phyloP scores from a whole-genome alignment of 2,888 invertebrate genomes.

The Trachelus troglodyta region DNA sequence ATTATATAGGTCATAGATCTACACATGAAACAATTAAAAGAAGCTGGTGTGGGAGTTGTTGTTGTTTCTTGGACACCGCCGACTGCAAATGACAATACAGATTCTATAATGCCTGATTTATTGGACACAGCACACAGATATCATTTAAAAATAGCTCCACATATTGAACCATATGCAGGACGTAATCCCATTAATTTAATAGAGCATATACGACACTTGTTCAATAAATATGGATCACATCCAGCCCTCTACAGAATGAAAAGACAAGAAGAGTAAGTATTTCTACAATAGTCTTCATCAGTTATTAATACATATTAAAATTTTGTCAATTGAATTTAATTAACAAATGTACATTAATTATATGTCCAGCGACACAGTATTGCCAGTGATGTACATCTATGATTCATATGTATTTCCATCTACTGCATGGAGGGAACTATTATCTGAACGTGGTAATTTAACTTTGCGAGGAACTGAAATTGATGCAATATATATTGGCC shows the following conservation, averaged over 20 bases:
- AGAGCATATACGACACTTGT: constrained; percentile 66
- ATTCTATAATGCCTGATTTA: constrained; percentile 61
- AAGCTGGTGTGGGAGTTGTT: constrained; percentile 72
- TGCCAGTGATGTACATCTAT: constrained; percentile 75
- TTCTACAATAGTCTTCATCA: background rate
- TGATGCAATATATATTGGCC: constrained; percentile 73
- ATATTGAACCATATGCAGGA: constrained; percentile 72
- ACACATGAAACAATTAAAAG: constrained; percentile 73
- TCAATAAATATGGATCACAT: constrained; percentile 68
- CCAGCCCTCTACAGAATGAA: constrained; percentile 70
- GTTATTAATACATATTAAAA: background rate
- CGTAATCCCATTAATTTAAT: constrained; percentile 68
- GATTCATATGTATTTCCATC: constrained; percentile 72
- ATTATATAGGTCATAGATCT: constrained; percentile 64
- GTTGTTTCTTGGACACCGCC: constrained; percentile 71
- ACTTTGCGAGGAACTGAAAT: constrained; percentile 69
- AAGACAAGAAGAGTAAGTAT: constrained; percentile 57
- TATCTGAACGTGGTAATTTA: constrained; percentile 64
- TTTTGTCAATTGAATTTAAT: constrained; percentile 3
- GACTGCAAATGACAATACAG: constrained; percentile 60
- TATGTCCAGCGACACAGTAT: constrained; percentile 46
- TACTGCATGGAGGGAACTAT: constrained; percentile 69
- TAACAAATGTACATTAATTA: background rate
- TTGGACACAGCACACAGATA: constrained; percentile 66
- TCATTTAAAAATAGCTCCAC: constrained; percentile 71